Base-by-base conservation (phyloP, 2,888 invertebrate species). In the Gastrophysa polygoni region DNA sequence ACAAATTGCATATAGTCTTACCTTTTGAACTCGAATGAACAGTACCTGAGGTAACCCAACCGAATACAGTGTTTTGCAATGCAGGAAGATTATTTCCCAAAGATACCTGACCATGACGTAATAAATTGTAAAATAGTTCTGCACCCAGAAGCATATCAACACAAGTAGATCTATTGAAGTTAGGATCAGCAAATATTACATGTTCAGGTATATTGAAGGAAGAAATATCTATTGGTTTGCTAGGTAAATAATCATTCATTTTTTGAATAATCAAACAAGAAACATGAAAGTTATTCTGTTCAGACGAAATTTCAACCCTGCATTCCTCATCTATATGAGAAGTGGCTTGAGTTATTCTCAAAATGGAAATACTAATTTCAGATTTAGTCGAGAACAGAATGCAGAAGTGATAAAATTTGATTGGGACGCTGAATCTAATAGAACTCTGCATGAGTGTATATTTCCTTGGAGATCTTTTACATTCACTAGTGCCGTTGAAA, bases 1-100 rank as follows among this genome's bases (percentile, higher is more conserved):
- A 11, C 54, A 67, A 67, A 59, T 64, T 62, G 17, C 59, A 60
- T 32, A 8, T 5, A 2, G 10, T 8, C 10, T 10, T 6, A 32
- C 29, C 29, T 32, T 32, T 8, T 32, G 24, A 24, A 7, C 24
- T 5, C n/a, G n/a, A n/a, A n/a, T n/a, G n/a, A n/a, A n/a, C n/a
- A n/a, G 29, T 6, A 8, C 29, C 29, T 10, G 29, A 32, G 10
- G 10, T 10, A 2, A 32, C 29, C 29, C 29, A 32, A 7, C 29
- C 29, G 2, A 32, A 32, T 8, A 32, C 29, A 2, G 29, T 32
- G 5, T 32, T 32, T 10, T 32, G 29, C 5, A 32, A 2, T 8
- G 29, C 10, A 8, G 29, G 6, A 2, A 32, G 10, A 32, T 32
- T 32, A 2, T 6, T 8, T 8, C 29, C 29, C 29, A 32, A 32